Evolutionary conservation across 2,888 invertebrate species (phyloP).

Genomic region (Sialis lutaria): DNA sequence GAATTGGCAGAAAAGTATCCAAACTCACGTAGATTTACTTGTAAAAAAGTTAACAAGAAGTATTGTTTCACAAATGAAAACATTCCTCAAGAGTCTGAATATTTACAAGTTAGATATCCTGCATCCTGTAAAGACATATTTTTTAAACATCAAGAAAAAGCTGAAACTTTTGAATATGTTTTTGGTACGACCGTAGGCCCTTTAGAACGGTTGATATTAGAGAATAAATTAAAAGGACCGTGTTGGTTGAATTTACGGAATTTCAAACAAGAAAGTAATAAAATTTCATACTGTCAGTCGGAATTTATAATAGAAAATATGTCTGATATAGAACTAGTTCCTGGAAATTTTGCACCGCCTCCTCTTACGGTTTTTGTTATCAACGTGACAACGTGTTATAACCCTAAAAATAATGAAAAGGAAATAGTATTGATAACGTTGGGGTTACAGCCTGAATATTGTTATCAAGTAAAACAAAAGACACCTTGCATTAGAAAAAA

Average conservation of each 20-base stretch:
- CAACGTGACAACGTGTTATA: no score
- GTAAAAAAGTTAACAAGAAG: slow-evolving; percentile 58
- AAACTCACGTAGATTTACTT: slow-evolving; percentile 58
- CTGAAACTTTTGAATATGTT: slow-evolving; percentile 63
- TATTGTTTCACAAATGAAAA: slow-evolving; percentile 74
- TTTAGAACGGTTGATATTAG: slow-evolving; percentile 74
- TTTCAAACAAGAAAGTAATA: slow-evolving; percentile 44
- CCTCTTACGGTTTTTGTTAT: no score
- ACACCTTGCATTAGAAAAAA: no score
- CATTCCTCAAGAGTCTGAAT: slow-evolving; percentile 72
- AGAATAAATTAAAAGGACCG: slow-evolving; percentile 87
- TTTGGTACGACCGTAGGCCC: slow-evolving; percentile 81
- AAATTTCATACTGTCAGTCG: slow-evolving; percentile 74
- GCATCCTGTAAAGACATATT: slow-evolving; percentile 27
- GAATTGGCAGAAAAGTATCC: slow-evolving; percentile 69
- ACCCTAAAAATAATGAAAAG: no score
- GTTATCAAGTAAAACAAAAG: no score
- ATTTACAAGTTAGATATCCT: slow-evolving; percentile 78
- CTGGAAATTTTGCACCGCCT: no score
- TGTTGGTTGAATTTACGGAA: slow-evolving; percentile 80
- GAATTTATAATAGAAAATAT: slow-evolving; percentile 55
- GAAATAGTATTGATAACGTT: no score
- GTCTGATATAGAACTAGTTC: slow-evolving; percentile 40
- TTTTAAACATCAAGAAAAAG: no score
- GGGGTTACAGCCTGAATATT: no score